Base-by-base conservation (phyloP, 2,888 invertebrate genomes). In the Aphodius sticticus region DNA sequence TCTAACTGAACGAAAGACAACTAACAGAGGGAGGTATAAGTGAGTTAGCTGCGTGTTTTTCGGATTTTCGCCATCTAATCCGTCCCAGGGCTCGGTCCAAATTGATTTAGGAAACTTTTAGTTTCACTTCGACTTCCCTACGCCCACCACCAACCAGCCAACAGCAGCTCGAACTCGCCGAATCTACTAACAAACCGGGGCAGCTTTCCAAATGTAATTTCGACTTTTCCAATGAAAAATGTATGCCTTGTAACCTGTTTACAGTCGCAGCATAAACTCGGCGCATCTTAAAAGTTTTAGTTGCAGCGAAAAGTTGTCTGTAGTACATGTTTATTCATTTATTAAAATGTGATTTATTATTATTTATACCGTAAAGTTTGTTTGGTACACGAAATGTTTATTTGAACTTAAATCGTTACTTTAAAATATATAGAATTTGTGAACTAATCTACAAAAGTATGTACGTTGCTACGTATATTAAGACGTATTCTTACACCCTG, bases 41-140 rank as follows among this genome's bases (percentile, higher is more conserved):
- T 12, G 53, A 53, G 53, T 53, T 53, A 53, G 53, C 53, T 5
- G 53, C 53, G 53, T 12, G 53, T 53, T 53, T 53, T 53, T 53
- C 53, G 53, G 53, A 53, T 53, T 53, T 53, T 53, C 53, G 53
- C 53, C 53, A 53, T 53, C 12, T 53, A 53, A 53, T 53, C 53
- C 53, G 9, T 53, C 53, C 53, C 53, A 53, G 53, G 12, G 53
- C 53, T 12, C 53, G 53, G 53, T 2, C 53, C 6, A 53, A 53
- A 53, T 53, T 53, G 53, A 53, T 53, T 53, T 53, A 53, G 53
- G 53, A 53, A 53, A 53, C 53, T 53, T 53, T 53, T 53, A 53
- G 53, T 53, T 53, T 53, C 53, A 53, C 53, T 53, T 53, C 53
- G 53, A 53, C 53, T 53, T 5, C 6, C 53, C 53, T 12, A 12